phyloP scores from a whole-genome alignment of 2,888 invertebrate genomes.

The Ypsolopha sequella region DNA sequence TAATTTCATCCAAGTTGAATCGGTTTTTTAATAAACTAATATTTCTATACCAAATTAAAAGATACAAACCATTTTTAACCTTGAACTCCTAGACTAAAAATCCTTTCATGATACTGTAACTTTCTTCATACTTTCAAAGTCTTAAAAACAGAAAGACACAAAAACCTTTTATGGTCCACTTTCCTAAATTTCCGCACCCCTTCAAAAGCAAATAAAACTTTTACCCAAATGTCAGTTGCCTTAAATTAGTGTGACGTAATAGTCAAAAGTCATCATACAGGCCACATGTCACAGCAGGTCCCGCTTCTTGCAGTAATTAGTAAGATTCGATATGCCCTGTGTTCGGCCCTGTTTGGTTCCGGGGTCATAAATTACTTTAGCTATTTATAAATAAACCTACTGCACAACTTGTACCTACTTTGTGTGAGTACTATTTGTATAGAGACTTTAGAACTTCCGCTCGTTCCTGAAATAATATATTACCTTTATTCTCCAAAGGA shows the following conservation, averaged over 20 bases:
- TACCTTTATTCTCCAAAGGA: too few species aligned
- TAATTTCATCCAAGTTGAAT: too few species aligned
- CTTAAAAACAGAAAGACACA: too few species aligned
- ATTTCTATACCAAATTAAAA: too few species aligned
- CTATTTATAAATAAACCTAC: background rate
- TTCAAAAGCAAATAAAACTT: too few species aligned
- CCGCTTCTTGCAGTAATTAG: constrained; percentile 46
- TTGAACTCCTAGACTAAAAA: too few species aligned
- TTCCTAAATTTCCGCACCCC: too few species aligned
- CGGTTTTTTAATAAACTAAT: too few species aligned
- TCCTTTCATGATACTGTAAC: too few species aligned
- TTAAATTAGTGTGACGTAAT: constrained; percentile 5
- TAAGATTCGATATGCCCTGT: constrained; percentile 42
- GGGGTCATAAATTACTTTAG: constrained; percentile 19
- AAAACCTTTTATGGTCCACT: too few species aligned
- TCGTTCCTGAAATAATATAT: background rate
- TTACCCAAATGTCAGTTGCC: constrained; percentile 3
- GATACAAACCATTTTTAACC: too few species aligned
- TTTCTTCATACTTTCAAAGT: too few species aligned
- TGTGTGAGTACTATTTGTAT: background rate
- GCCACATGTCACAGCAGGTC: constrained; percentile 52
- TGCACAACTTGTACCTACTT: background rate
- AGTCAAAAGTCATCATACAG: constrained; percentile 22
- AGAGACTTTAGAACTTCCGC: background rate
- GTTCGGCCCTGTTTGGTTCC: constrained; percentile 40